Conservation (phyloP, 2,797 vertebrate genomes). For the Ceyx erithaca region DNA sequence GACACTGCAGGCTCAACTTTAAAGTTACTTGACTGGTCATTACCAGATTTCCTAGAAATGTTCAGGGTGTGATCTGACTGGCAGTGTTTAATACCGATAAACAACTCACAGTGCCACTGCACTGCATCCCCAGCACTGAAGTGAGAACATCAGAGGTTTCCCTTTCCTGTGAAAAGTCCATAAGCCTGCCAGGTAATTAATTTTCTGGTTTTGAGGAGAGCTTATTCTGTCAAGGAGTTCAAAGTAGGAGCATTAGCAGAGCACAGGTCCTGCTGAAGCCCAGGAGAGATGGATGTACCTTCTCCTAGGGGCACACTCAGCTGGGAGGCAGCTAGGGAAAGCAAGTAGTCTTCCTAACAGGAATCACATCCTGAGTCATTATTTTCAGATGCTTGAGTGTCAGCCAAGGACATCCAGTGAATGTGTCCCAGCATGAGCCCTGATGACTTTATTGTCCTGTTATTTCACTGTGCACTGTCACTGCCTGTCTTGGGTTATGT, state of each 20-base stretch:
- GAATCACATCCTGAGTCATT: conserved; percentile 32
- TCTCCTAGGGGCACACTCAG: background rate
- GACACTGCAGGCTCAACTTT: background rate
- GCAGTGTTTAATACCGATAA: background rate
- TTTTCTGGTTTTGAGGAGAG: conserved; percentile 35
- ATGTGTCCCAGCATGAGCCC: background rate
- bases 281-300: conserved; percentile 6
- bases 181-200: conserved; percentile 21
- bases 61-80: fast-evolving
- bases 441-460: background rate
- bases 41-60: background rate
- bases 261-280: conserved; percentile 19
- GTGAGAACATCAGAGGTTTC: background rate
- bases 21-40: background rate
- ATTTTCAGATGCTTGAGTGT: conserved; percentile 2
- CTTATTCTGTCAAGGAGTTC: conserved; percentile 43
- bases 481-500: background rate
- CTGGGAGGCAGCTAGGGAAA: background rate
- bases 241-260: conserved; percentile 31
- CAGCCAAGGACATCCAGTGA: conserved; percentile 30
- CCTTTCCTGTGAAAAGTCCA: conserved; percentile 2
- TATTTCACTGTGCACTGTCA: fast-evolving
- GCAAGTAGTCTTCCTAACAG: conserved; percentile 19
- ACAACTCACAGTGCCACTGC: background rate
- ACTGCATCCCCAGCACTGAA: background rate